Conservation (phyloP, 2,797 vertebrate genomes). For the Gephyroberyx darwinii region DNA sequence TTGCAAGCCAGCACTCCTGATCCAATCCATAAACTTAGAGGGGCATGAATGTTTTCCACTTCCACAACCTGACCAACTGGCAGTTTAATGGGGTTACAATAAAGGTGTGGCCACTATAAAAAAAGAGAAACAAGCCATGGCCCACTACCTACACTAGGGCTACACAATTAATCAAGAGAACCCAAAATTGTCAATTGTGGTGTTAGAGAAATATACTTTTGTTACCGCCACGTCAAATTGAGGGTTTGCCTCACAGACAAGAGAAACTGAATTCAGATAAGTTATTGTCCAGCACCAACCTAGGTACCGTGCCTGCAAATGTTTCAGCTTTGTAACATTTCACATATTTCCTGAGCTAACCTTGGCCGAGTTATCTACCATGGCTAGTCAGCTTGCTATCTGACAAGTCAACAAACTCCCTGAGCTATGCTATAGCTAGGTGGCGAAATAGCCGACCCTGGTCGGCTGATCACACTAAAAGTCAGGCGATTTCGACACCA, state of each 20-base stretch:
- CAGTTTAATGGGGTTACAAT: slow-evolving; percentile 19
- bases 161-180: slow-evolving; percentile 2
- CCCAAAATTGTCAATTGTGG: neutral
- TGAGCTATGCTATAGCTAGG: slow-evolving; percentile 54
- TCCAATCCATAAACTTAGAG: slow-evolving; percentile 15
- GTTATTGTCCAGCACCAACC: neutral
- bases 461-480: slow-evolving; percentile 26
- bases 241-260: neutral
- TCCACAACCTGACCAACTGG: slow-evolving; percentile 29
- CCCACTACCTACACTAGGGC: neutral
- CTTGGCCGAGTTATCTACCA: slow-evolving; percentile 40
- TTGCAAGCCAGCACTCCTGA: slow-evolving; percentile 39
- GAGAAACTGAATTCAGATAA: neutral
- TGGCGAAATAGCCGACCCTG: slow-evolving; percentile 34
- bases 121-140: slow-evolving; percentile 5
- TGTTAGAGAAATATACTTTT: neutral
- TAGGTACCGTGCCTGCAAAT: neutral
- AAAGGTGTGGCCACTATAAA: slow-evolving; percentile 55
- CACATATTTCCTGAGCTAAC: slow-evolving; percentile 16
- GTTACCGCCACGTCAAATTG: neutral
- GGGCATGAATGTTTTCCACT: slow-evolving; percentile 21
- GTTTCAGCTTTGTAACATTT: neutral
- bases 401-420: slow-evolving; percentile 46
- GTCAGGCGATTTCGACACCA: neutral
- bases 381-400: slow-evolving; percentile 12